These are phyloP conservation scores for Eristalis tenax DNA, from an alignment of 2,888 invertebrate genomes.

Conservation along the genomic window DNA sequence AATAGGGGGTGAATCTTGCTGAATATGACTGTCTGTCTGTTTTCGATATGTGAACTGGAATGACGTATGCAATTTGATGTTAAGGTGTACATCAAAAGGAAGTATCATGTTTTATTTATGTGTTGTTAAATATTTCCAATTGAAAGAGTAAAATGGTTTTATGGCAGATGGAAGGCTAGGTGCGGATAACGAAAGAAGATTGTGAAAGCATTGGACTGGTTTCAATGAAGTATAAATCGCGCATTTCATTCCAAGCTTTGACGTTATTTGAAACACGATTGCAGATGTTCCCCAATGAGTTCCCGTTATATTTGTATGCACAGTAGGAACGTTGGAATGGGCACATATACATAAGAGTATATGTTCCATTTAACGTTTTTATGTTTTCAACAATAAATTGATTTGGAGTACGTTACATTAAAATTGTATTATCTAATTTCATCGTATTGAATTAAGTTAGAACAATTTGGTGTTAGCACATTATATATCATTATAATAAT, in stretches of 20 bases:
- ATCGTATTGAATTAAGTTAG: no score
- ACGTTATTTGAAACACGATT: conserved; percentile 37
- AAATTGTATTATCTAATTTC: no score
- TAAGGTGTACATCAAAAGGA: conserved; percentile 53
- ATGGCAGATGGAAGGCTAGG: background rate
- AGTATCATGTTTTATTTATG: conserved; percentile 56
- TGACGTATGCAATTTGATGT: conserved; percentile 56
- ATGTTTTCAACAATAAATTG: no score
- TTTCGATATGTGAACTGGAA: conserved; percentile 31
- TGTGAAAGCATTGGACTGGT: conserved; percentile 14
- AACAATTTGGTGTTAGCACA: no score
- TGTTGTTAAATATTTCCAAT: conserved; percentile 56
- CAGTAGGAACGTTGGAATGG: no score
- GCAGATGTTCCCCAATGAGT: no score
- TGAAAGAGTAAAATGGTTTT: conserved; percentile 43
- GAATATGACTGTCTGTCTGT: conserved; percentile 34
- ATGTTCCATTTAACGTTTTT: no score
- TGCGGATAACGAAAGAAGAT: conserved; percentile 2
- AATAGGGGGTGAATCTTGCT: conserved; percentile 29
- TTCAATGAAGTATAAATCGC: background rate
- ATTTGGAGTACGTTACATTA: no score
- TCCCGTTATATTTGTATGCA: no score
- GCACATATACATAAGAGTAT: no score
- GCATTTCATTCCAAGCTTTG: conserved; percentile 13
- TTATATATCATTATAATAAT: no score